A percentile compares a stretch with the other conserved stretches of the same genome.
Evolutionary conservation across 2,888 invertebrate genomes (phyloP).

Genomic region (Drosophila basisetae): DNA sequence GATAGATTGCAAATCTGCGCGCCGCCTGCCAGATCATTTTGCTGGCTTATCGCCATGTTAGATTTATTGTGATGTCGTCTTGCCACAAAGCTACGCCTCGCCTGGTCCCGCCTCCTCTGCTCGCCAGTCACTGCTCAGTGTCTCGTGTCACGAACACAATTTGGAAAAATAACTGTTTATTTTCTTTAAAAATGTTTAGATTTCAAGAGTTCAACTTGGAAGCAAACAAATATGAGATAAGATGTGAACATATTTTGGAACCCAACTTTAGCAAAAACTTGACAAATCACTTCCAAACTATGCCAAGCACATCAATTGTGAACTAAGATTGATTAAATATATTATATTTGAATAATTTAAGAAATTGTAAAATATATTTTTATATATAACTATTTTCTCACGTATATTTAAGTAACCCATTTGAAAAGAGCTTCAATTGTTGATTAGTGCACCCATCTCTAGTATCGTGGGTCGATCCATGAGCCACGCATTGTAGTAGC

Average conservation of each 20-base stretch:
- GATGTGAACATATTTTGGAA: background rate
- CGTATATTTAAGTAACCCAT: background rate
- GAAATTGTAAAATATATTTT: background rate
- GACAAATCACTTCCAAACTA: background rate
- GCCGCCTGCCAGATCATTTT: conserved; percentile 46
- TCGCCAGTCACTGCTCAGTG: background rate
- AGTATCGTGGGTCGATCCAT: background rate
- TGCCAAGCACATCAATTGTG: too few species aligned
- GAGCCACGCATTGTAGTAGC: background rate
- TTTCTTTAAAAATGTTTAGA: background rate
- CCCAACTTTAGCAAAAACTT: background rate
- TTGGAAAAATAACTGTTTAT: background rate
- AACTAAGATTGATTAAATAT: background rate
- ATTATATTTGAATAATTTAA: background rate
- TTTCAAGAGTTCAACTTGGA: background rate
- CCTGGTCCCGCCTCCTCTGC: background rate
- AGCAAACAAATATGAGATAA: background rate
- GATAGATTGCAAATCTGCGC: conserved; percentile 52
- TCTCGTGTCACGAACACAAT: conserved; percentile 4
- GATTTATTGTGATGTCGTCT: conserved; percentile 78
- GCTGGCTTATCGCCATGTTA: conserved; percentile 58
- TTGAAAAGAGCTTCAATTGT: background rate
- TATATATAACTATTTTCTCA: background rate
- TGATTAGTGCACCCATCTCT: conserved; percentile 4
- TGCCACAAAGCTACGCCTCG: conserved; percentile 35